Base-by-base conservation (phyloP, 2,888 invertebrate species). In the Norana najaformis region DNA sequence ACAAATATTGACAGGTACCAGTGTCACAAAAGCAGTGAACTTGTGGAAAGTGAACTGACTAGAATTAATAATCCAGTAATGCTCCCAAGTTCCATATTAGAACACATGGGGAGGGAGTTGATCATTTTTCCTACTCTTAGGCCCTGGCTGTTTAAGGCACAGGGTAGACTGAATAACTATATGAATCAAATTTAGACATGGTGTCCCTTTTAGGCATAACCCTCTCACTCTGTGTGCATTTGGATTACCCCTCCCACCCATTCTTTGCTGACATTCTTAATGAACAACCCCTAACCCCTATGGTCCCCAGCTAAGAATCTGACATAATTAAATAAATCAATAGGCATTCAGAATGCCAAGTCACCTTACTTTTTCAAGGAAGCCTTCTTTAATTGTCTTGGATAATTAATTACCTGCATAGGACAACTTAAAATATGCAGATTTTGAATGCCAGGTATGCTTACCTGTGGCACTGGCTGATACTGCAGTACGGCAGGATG, bases 401-500 rank as follows among this genome's bases (percentile, higher is more conserved):
- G 30, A 11, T n/a, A 69, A n/a, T n/a, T n/a, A n/a, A 69, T 69
- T 69, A n/a, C n/a, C 4, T 13, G 16, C 11, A 5, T 69, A n/a
- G 69, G n/a, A 5, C 69, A 69, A 23, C 69, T 69, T 69, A 30
- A 69, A 11, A 69, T n/a, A 69, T n/a, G n/a, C 69, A 69, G 8
- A 85, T 85, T 4, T 36, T 85, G 85, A 36, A 85, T 36, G 53
- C 16, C 18, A 18, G 23, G 16, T 53, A 36, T 36, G 85, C 69
- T 36, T 85, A 85, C 85, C 85, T 85, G 85, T 85, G 85, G 85
- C 23, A 85, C 85, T 23, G 23, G 85, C 6, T 85, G 85, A 37
- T 85, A 85, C 36, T 85, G 85, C 85, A 85, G 37, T 37, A 85
- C 34, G 6, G 85, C 34, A 36, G 85, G 85, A 85, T 85, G 85